Base-by-base conservation (phyloP, 2,888 invertebrate genomes). In the Tipula confusa region DNA sequence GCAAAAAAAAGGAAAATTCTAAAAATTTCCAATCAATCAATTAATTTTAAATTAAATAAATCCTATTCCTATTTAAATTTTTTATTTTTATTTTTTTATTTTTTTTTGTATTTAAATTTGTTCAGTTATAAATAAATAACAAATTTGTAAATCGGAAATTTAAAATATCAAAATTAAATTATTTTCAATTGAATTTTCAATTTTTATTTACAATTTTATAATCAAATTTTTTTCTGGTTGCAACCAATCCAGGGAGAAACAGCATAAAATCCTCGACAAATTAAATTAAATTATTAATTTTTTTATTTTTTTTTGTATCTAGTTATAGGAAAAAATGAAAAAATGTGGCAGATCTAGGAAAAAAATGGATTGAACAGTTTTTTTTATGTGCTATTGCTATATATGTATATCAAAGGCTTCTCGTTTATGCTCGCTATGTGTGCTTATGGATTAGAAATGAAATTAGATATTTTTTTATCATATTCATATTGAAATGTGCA, bases 281-380 rank as follows among this genome's bases (percentile, higher is more conserved):
- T 64, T 64, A 64, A 64, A 64, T 64, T 64, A 64, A 64, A 64
- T 64, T 64, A 64, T 64, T 64, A 64, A 64, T 64, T 64, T 64
- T 64, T 24, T 64, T 5, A n/a, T n/a, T n/a, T 64, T 24, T 6
- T 13, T 64, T 7, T 43, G 4, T 5, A 15, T 5, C 43, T 43
- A n/a, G 5, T 9, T 36, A 43, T 31, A 15, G n/a, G 4, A 43
- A 15, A n/a, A 36, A 15, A 43, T n/a, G n/a, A 43, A 43, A 43
- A 43, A 43, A 64, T 64, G 64, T 9, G n/a, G 43, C 5, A 7
- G n/a, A 15, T 15, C 15, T 15, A 43, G 15, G 13, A 43, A 64
- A 64, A 64, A 64, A 11, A n/a, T 64, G 64, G n/a, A 64, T 64
- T 64, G 7, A 15, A 64, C 24, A 1, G 18, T 64, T 24, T 24